Evolutionary conservation across 2,797 vertebrate species (phyloP).

Genomic region (Aphelocoma californica): DNA sequence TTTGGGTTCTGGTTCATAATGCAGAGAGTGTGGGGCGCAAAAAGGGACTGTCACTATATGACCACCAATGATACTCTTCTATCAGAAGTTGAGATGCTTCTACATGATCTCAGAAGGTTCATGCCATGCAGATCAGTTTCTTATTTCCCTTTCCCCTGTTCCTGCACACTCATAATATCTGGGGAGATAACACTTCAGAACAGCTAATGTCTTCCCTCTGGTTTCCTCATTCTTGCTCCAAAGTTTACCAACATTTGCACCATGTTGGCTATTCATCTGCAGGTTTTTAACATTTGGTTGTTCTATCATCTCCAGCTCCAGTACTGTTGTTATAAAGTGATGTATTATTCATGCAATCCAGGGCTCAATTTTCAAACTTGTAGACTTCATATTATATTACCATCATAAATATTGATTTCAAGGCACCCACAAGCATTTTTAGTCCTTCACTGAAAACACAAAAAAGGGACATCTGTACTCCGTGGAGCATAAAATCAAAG

Average conservation of each 20-base stretch:
- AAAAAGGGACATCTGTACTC: background rate
- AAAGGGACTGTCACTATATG: background rate
- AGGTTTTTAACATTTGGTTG: conserved; percentile 13
- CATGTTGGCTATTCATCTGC: background rate
- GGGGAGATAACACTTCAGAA: background rate
- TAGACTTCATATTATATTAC: conserved; percentile 35
- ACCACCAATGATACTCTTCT: background rate
- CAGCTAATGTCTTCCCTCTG: background rate
- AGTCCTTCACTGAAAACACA: conserved; percentile 9
- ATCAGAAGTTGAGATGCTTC: background rate
- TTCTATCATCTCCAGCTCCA: conserved; percentile 32
- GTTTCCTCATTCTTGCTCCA: background rate
- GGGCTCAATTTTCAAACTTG: conserved; percentile 51
- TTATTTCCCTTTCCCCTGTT: background rate
- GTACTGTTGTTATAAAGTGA: conserved; percentile 30
- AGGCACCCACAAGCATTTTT: conserved; percentile 41
- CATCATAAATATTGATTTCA: conserved; percentile 60
- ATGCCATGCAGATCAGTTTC: background rate
- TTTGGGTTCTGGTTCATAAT: background rate
- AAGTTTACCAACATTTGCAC: background rate
- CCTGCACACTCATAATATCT: background rate
- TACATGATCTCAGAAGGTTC: background rate
- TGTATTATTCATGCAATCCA: conserved; percentile 53
- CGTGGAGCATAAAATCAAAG: conserved; percentile 5
- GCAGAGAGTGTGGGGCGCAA: background rate